Conservation (phyloP, 2,888 invertebrate species). For the Cancer borealis region DNA sequence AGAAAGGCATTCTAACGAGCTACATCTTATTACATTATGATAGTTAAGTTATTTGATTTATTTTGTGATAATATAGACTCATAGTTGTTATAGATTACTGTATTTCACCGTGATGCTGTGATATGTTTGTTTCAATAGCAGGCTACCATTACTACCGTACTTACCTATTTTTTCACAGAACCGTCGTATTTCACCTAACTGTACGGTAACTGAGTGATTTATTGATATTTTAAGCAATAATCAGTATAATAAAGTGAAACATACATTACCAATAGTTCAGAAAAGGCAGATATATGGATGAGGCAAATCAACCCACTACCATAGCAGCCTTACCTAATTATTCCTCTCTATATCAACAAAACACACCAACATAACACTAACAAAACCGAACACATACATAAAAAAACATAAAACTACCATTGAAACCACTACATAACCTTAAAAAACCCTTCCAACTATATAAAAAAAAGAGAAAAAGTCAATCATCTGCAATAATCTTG, state of each 20-base stretch:
- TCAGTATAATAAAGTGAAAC: background rate
- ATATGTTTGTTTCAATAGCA: conserved; percentile 13
- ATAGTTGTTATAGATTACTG: background rate
- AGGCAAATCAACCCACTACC: background rate
- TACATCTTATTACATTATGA: background rate
- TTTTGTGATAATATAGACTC: background rate
- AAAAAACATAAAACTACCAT: too few relatives aligned
- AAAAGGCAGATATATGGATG: background rate
- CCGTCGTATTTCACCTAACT: background rate
- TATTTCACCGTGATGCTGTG: background rate
- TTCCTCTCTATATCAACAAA: too few relatives aligned
- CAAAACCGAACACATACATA: too few relatives aligned
- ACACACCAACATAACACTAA: too few relatives aligned
- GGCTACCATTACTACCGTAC: conserved; percentile 27
- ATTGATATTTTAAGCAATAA: background rate
- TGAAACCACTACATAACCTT: too few relatives aligned
- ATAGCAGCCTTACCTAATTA: background rate
- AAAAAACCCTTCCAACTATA: too few relatives aligned
- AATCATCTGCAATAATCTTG: too few relatives aligned
- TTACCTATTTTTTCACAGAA: background rate
- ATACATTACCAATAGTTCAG: background rate
- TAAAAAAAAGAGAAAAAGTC: too few relatives aligned
- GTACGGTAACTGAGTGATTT: background rate
- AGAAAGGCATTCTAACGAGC: background rate
- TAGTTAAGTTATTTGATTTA: background rate